These are phyloP conservation scores for Bergia puertoricense DNA, from an alignment of 92 coral and sea anemone species.

Conservation along the genomic window DNA sequence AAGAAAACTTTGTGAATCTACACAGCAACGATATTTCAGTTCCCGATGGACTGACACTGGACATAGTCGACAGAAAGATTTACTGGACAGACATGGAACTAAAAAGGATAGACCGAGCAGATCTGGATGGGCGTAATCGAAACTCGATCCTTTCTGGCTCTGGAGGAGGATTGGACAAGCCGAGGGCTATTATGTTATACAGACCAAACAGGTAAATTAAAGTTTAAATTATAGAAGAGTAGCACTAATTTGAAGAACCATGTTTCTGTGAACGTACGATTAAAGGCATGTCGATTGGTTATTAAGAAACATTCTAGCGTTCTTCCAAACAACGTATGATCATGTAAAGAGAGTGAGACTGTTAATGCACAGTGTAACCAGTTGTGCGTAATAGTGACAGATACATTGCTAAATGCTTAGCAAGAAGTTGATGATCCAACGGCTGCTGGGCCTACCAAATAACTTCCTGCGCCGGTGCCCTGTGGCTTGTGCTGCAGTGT, in stretches of 20 bases:
- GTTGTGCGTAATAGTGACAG: too few relatives aligned
- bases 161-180: conserved; percentile 70
- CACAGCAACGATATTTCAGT: conserved; percentile 35
- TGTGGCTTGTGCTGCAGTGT: too few relatives aligned
- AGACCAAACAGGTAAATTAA: conserved; percentile 60
- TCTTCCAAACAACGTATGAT: too few relatives aligned
- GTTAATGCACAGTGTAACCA: too few relatives aligned
- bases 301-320: too few relatives aligned
- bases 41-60: conserved; percentile 76
- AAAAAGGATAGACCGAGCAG: conserved; percentile 54
- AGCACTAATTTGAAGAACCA: background rate
- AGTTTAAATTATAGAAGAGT: background rate
- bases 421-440: too few relatives aligned
- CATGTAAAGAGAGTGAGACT: too few relatives aligned
- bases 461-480: too few relatives aligned
- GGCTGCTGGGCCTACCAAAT: too few relatives aligned
- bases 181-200: conserved; percentile 81
- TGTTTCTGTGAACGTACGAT: too few relatives aligned
- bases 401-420: too few relatives aligned
- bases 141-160: conserved; percentile 25
- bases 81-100: conserved; percentile 74
- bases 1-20: background rate
- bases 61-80: conserved; percentile 58
- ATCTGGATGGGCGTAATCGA: conserved; percentile 68
- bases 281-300: too few relatives aligned